Conservation (phyloP, 1,140 invertebrate species). For the Hirudo medicinalis region DNA sequence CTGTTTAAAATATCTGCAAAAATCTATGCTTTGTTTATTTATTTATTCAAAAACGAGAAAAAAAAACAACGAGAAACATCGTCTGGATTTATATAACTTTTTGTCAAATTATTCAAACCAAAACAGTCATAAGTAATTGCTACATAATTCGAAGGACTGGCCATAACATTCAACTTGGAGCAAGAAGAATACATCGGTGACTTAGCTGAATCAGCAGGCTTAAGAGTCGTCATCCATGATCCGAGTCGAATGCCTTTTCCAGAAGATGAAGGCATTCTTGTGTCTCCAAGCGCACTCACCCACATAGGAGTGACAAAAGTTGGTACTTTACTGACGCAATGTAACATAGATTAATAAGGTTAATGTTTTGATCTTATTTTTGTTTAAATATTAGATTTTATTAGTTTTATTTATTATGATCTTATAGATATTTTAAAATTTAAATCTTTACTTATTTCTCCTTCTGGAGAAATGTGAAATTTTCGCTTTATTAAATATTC, state of each 20-base stretch:
- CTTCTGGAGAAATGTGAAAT: too few relatives aligned
- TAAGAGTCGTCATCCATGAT: constrained; percentile 15
- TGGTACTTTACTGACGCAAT: neutral
- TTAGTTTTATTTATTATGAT: neutral
- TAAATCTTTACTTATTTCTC: too few relatives aligned
- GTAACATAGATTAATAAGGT: neutral
- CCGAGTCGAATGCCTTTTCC: constrained; percentile 21
- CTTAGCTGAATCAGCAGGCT: constrained; percentile 15
- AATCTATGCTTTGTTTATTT: too few relatives aligned
- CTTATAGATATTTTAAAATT: too few relatives aligned
- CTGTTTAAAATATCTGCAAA: too few relatives aligned
- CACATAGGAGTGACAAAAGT: constrained; percentile 15
- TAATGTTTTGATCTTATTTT: neutral
- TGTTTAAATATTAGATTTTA: neutral
- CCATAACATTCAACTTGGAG: constrained; percentile 17
- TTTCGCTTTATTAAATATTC: too few relatives aligned
- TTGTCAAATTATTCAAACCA: too few relatives aligned
- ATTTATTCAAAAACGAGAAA: too few relatives aligned
- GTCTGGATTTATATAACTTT: too few relatives aligned
- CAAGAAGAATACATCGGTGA: constrained; percentile 19
- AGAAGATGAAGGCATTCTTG: constrained; percentile 20
- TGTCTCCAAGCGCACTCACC: constrained; percentile 7
- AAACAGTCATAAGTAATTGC: too few relatives aligned
- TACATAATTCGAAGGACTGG: constrained; percentile 11
- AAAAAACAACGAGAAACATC: too few relatives aligned